phyloP scores from a whole-genome alignment of 2,113 vertebrate species.

The Ranitomeya variabilis region DNA sequence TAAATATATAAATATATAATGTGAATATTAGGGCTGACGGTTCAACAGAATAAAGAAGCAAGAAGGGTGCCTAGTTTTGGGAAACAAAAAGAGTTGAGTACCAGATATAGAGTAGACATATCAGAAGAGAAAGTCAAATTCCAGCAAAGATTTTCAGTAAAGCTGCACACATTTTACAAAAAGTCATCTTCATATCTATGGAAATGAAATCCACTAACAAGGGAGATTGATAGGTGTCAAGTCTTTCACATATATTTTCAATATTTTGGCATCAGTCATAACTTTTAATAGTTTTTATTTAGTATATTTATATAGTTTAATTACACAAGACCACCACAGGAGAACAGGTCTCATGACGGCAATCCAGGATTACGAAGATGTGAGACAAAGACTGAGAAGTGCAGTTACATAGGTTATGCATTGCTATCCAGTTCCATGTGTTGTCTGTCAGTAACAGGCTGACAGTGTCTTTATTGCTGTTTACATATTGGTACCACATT shows the following conservation, averaged over 20 bases:
- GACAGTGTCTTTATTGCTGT: slow-evolving; percentile 90
- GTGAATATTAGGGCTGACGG: too few species aligned
- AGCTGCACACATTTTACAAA: too few species aligned
- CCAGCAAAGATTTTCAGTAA: too few species aligned
- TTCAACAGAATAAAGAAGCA: too few species aligned
- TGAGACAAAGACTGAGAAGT: background rate
- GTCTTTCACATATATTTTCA: background rate
- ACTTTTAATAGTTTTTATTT: background rate
- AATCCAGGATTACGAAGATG: background rate
- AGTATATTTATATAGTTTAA: background rate
- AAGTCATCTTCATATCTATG: too few species aligned
- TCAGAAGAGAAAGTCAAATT: too few species aligned
- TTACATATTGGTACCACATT: slow-evolving; percentile 93
- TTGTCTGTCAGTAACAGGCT: slow-evolving; percentile 81
- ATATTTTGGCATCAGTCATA: background rate
- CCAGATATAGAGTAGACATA: too few species aligned
- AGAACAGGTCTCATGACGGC: background rate
- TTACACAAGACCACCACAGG: background rate
- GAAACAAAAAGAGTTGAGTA: too few species aligned
- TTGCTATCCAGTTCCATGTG: slow-evolving; percentile 66
- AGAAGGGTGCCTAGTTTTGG: too few species aligned
- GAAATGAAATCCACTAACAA: too few species aligned
- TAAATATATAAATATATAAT: too few species aligned
- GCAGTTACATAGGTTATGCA: background rate
- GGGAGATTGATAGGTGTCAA: background rate